Conservation (phyloP, 2,113 vertebrate species). For the Paramisgurnus dabryanus region DNA sequence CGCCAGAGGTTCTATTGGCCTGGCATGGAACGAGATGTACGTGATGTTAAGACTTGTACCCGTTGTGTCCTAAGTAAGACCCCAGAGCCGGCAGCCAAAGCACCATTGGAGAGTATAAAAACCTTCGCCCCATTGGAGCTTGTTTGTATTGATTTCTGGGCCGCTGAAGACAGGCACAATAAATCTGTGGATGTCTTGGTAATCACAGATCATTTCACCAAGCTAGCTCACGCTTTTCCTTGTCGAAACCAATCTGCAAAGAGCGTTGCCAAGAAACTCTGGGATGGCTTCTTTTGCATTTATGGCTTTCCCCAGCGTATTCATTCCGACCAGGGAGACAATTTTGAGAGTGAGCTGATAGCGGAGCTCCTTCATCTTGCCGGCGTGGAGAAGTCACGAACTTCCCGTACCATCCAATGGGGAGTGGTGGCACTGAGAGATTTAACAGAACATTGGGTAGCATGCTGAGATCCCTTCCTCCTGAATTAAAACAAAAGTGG, state of each 20-base stretch:
- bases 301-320: not conserved
- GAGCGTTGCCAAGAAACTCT: not conserved
- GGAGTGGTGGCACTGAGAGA: not conserved
- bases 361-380: too few species aligned
- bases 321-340: not conserved
- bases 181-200: not conserved
- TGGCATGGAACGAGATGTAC: too few species aligned
- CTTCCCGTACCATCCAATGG: not conserved
- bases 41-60: too few species aligned
- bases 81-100: not conserved
- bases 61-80: too few species aligned
- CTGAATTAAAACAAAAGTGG: constrained; percentile 5
- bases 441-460: constrained; percentile 11
- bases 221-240: constrained; percentile 3
- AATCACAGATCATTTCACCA: constrained; percentile 4
- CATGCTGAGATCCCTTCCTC: not conserved
- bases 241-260: not conserved
- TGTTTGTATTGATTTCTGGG: too few species aligned
- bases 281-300: not conserved
- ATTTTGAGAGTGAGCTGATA: too few species aligned
- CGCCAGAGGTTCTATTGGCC: too few species aligned
- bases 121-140: not conserved
- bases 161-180: not conserved
- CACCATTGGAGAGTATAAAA: not conserved
- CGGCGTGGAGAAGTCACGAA: not conserved